Evolutionary conservation across 2,797 vertebrate genomes (phyloP), one percentile per base, ranked within the genome.

Genomic region (Eutrigla gurnardus): DNA sequence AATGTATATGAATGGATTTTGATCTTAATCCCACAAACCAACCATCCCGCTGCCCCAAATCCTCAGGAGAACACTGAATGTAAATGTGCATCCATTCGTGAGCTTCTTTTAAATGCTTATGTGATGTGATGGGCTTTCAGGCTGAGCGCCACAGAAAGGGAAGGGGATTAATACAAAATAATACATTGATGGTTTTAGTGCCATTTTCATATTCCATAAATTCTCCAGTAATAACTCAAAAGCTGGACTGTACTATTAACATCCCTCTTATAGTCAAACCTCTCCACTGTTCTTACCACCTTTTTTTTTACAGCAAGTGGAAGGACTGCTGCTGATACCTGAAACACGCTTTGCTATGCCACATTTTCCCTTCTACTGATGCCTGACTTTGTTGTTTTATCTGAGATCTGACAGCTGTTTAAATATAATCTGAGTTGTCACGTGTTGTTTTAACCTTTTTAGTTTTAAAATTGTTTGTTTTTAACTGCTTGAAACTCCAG

Each of bases 401-500:
- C 67, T 59, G 6, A 50, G 5, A 46, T 65, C 33, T 52, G 46
- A 11, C 40, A 60, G 53, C 46, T 15, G 33, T 52, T 53, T 2
- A 37, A n/a, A 37, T 33, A 39, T 32, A 42, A 15, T 62, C 15
- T 1, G 3, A 14, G 42, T 49, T 45, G 68, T 79, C 12, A 68
- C 6, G 3, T 1, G 0, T 40, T 57, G 46, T 64, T 14, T 42
- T 50, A 17, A 78, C 60, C 71, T 77, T 75, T 54, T 64, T 14
- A 43, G 14, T 63, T 73, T 42, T 12, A 0, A 50, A 50, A 25
- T 25, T 25, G 25, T 25, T 25, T 46, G 50, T 13, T 59, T 7
- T 36, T 6, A 12, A 2, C n/a, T 49, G 8, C 60, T 69, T 68
- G 52, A 61, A 65, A 77, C 40, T 14, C 49, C 11, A 70, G 45